Conservation (phyloP, 2,797 vertebrate genomes). For the Gymnothorax javanicus region DNA sequence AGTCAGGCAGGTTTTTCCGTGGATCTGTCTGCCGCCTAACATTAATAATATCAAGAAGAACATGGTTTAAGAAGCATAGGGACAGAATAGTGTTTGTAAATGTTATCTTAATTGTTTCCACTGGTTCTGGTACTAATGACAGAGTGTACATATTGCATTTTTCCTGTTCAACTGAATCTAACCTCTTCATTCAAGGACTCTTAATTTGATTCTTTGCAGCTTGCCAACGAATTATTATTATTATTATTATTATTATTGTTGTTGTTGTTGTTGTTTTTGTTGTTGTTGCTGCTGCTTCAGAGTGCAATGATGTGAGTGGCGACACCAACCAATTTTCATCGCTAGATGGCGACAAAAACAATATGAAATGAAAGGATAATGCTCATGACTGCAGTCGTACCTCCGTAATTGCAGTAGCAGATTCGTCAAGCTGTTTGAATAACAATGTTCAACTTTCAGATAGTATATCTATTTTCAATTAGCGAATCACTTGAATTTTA, state of each 20-base stretch:
- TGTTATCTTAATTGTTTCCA: background rate
- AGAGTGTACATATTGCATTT: background rate
- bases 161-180: background rate
- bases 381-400: background rate
- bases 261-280: background rate
- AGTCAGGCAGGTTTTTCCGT: background rate
- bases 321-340: background rate
- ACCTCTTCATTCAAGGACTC: background rate
- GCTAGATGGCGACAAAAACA: constrained; percentile 32
- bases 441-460: background rate
- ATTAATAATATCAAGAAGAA: background rate
- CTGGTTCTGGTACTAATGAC: background rate
- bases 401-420: background rate
- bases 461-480: background rate
- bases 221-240: background rate
- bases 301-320: no score
- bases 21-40: background rate
- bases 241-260: background rate
- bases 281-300: background rate
- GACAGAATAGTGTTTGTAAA: no score
- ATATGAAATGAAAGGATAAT: background rate
- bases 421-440: background rate
- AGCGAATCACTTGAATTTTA: background rate
- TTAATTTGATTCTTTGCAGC: background rate
- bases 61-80: no score